phyloP scores from a whole-genome alignment of 1,140 invertebrate species.

The Nephotettix cincticeps region DNA sequence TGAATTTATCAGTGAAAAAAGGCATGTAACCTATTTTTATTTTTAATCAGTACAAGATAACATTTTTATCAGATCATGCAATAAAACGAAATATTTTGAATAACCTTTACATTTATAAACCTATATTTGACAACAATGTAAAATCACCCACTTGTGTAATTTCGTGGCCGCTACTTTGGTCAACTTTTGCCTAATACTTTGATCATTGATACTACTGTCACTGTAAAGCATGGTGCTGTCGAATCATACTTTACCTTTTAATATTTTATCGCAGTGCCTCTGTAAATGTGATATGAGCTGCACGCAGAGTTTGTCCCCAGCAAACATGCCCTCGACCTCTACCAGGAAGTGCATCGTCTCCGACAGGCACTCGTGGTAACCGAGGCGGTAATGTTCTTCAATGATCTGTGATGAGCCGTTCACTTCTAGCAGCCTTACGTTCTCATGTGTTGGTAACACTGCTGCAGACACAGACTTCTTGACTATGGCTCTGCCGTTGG shows the following conservation, averaged over 20 bases:
- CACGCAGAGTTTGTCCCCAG: constrained; percentile 76
- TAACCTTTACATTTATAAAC: no score
- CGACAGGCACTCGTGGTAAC: constrained; percentile 87
- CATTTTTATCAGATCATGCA: no score
- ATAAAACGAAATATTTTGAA: no score
- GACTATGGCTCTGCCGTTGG: background rate
- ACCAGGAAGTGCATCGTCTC: constrained; percentile 88
- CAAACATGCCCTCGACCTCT: constrained; percentile 77
- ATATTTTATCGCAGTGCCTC: constrained; percentile 73
- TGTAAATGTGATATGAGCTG: constrained; percentile 81
- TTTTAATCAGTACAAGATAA: no score
- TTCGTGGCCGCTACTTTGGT: no score
- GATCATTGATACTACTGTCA: no score
- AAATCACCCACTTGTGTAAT: no score
- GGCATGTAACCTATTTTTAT: no score
- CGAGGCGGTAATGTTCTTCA: constrained; percentile 66
- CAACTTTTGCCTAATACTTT: no score
- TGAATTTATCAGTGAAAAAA: no score
- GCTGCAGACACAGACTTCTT: constrained; percentile 65
- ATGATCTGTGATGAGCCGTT: constrained; percentile 21
- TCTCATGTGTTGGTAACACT: background rate
- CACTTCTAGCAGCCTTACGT: background rate
- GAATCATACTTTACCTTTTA: constrained; percentile 55
- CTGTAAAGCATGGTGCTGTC: no score
- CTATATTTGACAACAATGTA: no score